Base-by-base conservation (phyloP, 2,797 vertebrate species). In the Catostomus latipinnis region DNA sequence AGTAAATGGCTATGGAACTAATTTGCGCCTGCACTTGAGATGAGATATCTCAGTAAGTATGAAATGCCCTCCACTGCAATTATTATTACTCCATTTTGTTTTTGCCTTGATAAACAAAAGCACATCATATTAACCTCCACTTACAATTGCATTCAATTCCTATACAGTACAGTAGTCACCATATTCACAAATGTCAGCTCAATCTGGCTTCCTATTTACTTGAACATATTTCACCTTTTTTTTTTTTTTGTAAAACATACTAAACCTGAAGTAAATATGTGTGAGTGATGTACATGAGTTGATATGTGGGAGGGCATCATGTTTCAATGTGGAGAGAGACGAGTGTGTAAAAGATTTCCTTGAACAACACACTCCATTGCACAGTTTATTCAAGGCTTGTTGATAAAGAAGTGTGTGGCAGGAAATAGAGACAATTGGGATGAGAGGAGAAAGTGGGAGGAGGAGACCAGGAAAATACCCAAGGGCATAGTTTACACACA, bases 281-380 rank as follows among this genome's bases (percentile, higher is more conserved):
- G 76, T 82, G 76, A 60, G 34, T 61, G 53, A 78, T 70, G 34
- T 2, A 34, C 34, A 34, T 34, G 34, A 34, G 34, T 34, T 34
- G 34, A 34, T 34, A 2, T 77, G 78, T 16, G 8, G 75, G 70
- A 22, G 50, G 71, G 10, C 85, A 87, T 90, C 81, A 69, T 46
- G 76, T 90, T 91, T 88, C 84, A 56, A 49, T 54, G 61, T 13
- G 60, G 6, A 16, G 8, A 74, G 12, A 34, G 34, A 63, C 45
- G 6, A 68, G 50, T n/a, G 52, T 73, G 10, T 78, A 87, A 85
- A 85, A 80, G 77, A 70, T 74, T 82, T 86, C 80, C 81, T 77
- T 53, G 8, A 66, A 71, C 45, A 72, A 14, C 34, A 34, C 34
- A 49, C 53, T 57, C 13, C 13, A 60, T 14, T 69, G 16, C 61